Conservation (phyloP, 2,888 invertebrate genomes). For the Drosophila nr. fundita region DNA sequence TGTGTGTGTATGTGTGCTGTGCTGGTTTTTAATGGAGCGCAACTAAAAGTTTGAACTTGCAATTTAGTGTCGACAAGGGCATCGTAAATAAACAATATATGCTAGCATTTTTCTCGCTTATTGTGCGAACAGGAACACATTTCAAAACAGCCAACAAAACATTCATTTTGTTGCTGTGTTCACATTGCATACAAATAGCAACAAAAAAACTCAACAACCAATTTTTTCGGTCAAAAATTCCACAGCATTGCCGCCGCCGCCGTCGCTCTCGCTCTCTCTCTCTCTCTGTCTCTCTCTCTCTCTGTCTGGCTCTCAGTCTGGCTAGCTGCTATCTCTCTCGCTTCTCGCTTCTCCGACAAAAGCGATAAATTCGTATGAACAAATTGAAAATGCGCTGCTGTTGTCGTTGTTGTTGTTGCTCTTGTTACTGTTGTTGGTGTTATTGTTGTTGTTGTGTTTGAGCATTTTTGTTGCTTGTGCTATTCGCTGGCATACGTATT, state of each 20-base stretch:
- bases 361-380: constrained; percentile 73
- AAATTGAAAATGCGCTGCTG: constrained; percentile 61
- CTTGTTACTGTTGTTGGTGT: constrained; percentile 11
- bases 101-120: constrained; percentile 31
- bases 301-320: background rate
- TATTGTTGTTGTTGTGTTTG: constrained; percentile 3
- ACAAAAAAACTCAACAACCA: constrained; percentile 5
- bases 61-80: constrained; percentile 60
- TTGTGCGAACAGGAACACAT: constrained; percentile 52
- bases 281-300: background rate
- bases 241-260: constrained; percentile 37
- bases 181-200: background rate
- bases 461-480: constrained; percentile 26
- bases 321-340: background rate
- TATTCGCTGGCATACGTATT: constrained; percentile 57
- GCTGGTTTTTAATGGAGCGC: constrained; percentile 16
- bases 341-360: constrained; percentile 42
- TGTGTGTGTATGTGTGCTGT: background rate
- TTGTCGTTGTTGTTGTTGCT: constrained; percentile 19
- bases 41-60: constrained; percentile 48
- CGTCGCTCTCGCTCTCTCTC: background rate
- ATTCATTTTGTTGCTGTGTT: constrained; percentile 63
- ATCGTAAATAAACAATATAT: constrained; percentile 60
- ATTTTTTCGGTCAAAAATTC: constrained; percentile 57
- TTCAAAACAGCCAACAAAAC: constrained; percentile 48